Evolutionary conservation across 2,113 vertebrate genomes (phyloP).

Genomic region (Callopanchax toddi): DNA sequence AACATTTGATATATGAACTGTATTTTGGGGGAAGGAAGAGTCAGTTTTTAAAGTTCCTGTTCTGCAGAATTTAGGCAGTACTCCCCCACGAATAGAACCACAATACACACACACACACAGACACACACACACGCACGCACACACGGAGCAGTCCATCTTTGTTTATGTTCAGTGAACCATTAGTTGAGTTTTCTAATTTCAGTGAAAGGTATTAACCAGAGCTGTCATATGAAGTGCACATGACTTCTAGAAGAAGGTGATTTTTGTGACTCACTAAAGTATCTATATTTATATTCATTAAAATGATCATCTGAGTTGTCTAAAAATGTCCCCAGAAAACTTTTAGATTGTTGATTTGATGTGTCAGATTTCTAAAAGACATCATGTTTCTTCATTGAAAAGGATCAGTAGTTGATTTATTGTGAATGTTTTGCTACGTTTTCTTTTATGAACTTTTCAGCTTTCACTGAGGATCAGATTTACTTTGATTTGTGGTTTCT

Average conservation of each 20-base stretch:
- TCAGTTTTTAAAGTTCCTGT: slow-evolving; percentile 72
- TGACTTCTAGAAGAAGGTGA: slow-evolving; percentile 31
- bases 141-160: slow-evolving; percentile 38
- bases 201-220: slow-evolving; percentile 38
- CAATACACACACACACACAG: slow-evolving; percentile 19
- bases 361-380: not conserved
- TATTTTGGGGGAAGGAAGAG: too few species aligned
- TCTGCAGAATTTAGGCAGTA: slow-evolving; percentile 63
- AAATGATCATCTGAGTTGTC: not conserved
- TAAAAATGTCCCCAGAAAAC: not conserved
- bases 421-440: too few species aligned
- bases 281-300: not conserved
- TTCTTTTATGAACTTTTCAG: too few species aligned
- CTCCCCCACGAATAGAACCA: slow-evolving; percentile 47
- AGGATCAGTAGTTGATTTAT: too few species aligned
- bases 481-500: too few species aligned
- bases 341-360: not conserved
- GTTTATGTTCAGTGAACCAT: slow-evolving; percentile 58
- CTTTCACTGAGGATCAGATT: too few species aligned
- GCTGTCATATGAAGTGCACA: slow-evolving; percentile 46
- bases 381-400: too few species aligned
- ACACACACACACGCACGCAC: not conserved
- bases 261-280: slow-evolving; percentile 35
- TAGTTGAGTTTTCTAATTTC: slow-evolving; percentile 46
- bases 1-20: too few species aligned